Conservation (phyloP, 2,888 invertebrate genomes). For the Spicauda simplicius region DNA sequence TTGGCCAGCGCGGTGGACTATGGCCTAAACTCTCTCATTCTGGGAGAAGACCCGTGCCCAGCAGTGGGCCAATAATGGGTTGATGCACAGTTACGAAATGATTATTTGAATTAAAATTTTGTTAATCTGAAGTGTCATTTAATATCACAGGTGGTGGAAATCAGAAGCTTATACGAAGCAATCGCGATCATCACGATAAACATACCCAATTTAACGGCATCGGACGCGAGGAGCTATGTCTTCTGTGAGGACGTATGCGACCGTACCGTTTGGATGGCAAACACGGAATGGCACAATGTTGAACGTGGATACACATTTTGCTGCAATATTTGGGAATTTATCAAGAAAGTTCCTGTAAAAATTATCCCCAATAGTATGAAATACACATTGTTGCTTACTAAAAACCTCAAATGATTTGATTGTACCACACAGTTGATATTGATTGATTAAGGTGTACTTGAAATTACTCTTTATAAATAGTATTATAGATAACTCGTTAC, state of each 20-base stretch:
- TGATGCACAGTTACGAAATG: no score
- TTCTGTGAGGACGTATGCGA: conserved; percentile 56
- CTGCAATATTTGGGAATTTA: conserved; percentile 52
- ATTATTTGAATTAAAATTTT: no score
- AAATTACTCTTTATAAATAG: no score
- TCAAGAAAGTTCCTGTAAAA: neutral
- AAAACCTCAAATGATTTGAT: neutral
- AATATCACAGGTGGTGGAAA: neutral
- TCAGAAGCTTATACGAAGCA: neutral
- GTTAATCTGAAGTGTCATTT: no score
- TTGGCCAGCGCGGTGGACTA: no score
- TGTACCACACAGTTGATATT: no score
- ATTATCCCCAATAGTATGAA: neutral
- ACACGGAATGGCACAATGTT: conserved; percentile 49
- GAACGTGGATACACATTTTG: conserved; percentile 57
- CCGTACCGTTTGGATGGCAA: conserved; percentile 51
- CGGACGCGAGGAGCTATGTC: conserved; percentile 42
- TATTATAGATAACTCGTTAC: no score
- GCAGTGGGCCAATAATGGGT: no score
- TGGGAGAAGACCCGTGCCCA: no score
- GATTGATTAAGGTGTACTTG: no score
- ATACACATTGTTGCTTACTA: neutral
- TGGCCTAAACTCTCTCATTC: no score
- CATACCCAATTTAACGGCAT: conserved; percentile 51
- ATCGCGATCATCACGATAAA: conserved; percentile 61